These are phyloP conservation scores for Sicus ferrugineus DNA, from an alignment of 2,888 invertebrate genomes.

Conservation along the genomic window DNA sequence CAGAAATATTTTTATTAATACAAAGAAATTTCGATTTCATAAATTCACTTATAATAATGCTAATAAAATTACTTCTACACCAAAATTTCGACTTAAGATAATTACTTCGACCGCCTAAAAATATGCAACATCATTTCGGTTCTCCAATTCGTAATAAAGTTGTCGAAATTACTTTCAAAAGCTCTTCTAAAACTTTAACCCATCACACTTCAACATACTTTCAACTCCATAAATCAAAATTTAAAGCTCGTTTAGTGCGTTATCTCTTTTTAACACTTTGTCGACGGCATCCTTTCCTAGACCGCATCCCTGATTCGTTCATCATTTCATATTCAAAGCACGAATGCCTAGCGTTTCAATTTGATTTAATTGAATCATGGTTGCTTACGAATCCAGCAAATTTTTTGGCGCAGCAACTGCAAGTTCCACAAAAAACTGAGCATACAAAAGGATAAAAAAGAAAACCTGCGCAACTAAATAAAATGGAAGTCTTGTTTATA, in stretches of 20 bases:
- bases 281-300: neutral
- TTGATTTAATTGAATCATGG: constrained; percentile 64
- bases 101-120: neutral
- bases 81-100: neutral
- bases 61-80: neutral
- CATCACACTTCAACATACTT: neutral
- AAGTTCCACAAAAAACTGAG: constrained; percentile 10
- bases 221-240: neutral
- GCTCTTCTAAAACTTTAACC: neutral
- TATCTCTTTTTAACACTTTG: constrained; percentile 4
- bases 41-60: neutral
- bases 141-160: too few species aligned
- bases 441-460: neutral
- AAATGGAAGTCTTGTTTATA: neutral
- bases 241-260: neutral
- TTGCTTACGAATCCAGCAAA: constrained; percentile 27
- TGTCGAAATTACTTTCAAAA: neutral
- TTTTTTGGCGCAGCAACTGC: constrained; percentile 19
- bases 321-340: constrained; percentile 52
- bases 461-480: neutral
- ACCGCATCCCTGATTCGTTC: neutral
- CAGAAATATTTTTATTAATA: neutral
- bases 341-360: constrained; percentile 57
- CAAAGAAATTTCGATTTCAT: neutral
- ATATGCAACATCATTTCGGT: too few species aligned